Conservation (phyloP, 2,888 invertebrate species). For the Labia minor region DNA sequence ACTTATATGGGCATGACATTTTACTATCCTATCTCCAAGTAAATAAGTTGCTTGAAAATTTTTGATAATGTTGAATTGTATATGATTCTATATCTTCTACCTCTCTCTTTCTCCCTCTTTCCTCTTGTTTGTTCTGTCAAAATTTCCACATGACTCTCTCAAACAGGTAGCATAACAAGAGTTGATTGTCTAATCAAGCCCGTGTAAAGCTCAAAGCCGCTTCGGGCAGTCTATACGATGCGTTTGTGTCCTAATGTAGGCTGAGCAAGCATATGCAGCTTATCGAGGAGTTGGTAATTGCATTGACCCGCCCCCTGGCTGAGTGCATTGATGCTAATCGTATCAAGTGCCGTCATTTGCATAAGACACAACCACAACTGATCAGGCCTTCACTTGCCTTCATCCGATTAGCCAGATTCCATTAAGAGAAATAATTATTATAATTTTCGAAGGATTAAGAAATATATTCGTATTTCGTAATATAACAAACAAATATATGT, state of each 20-base stretch:
- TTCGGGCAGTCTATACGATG: background rate
- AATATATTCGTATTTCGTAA: no score
- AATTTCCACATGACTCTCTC: background rate
- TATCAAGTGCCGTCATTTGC: constrained; percentile 5
- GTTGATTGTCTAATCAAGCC: constrained; percentile 7
- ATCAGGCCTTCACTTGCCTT: background rate
- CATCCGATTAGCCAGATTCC: background rate
- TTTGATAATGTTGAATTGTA: no score
- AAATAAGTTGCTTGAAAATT: no score
- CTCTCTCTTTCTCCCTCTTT: no score
- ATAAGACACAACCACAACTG: background rate
- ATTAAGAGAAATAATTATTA: background rate
- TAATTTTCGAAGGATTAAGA: background rate
- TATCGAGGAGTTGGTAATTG: background rate
- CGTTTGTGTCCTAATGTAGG: background rate
- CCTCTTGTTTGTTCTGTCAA: no score
- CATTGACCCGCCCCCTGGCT: background rate
- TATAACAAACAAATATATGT: no score
- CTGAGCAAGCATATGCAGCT: background rate
- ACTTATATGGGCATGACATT: no score
- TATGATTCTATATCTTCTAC: no score
- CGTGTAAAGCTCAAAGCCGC: background rate
- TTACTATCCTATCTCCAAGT: no score
- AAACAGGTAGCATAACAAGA: background rate
- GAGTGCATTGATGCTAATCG: constrained; percentile 2